Base-by-base conservation (phyloP, 2,888 invertebrate species). In the Eledona agricola region DNA sequence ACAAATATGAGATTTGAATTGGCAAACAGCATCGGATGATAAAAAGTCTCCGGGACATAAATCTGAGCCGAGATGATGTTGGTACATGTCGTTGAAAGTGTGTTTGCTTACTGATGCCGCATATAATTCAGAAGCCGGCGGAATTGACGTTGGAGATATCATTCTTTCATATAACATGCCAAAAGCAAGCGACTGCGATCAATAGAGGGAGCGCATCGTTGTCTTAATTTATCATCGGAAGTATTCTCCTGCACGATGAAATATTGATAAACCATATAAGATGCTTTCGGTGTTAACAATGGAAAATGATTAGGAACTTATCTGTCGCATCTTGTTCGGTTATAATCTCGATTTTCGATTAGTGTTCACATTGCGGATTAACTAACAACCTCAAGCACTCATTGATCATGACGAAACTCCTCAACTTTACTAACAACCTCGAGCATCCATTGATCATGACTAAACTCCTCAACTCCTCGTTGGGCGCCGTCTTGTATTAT, bases 21-120 rank as follows among this genome's bases (percentile, higher is more conserved):
- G 56, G 56, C 56, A 56, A 56, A 52, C 56, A 45, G 34, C 45
- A 25, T 28, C 43, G 22, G 50, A n/a, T n/a, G n/a, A 56, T 45
- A 50, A 56, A 56, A 56, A 45, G 26, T 26, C 26, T 26, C 11
- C 11, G 4, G 10, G 6, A 2, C 9, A 26, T 26, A 26, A 26
- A 26, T 26, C 26, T 26, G 6, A 2, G 12, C 26, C 3, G 12
- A 10, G 26, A 26, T 26, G 26, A 26, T 10, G 7, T 6, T 26
- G 11, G 10, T 26, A 26, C n/a, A 23, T 23, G 3, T 23, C n/a
- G 23, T 23, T 23, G 10, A 26, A 10, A 9, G 4, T 11, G 10
- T 26, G 10, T 26, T 26, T 7, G 11, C 11, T 2, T 6, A 4
- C 2, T 10, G 3, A 4, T 5, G 15, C 2, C 31, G 31, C 16